These are phyloP conservation scores for Leguminivora glycinivorella DNA, from an alignment of 1,140 invertebrate species.

Conservation along the genomic window DNA sequence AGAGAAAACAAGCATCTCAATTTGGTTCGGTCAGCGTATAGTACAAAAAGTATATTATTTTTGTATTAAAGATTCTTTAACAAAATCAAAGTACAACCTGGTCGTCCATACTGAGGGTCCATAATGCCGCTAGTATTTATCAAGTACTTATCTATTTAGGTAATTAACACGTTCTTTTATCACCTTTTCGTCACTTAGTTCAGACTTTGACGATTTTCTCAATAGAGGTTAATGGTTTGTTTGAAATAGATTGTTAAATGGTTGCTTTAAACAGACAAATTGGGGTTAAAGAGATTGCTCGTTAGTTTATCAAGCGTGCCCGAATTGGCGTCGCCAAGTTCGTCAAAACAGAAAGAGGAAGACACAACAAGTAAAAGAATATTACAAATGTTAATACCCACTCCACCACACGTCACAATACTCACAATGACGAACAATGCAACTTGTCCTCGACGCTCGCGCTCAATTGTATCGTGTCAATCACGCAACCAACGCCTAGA, in stretches of 20 bases:
- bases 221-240: conserved; percentile 23
- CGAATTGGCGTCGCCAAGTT: conserved; percentile 33
- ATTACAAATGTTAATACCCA: not conserved
- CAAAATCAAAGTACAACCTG: too few relatives aligned
- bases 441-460: conserved; percentile 33
- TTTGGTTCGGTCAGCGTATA: too few relatives aligned
- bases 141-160: too few relatives aligned
- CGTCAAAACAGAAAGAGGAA: conserved; percentile 36
- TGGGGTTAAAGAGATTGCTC: conserved; percentile 39
- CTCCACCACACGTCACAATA: not conserved
- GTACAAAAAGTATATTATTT: too few relatives aligned
- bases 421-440: conserved; percentile 15
- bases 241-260: conserved; percentile 32
- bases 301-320: conserved; percentile 25
- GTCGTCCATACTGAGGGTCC: too few relatives aligned
- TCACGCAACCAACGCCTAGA: conserved; percentile 49
- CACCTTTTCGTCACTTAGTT: not conserved
- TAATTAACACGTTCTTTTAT: too few relatives aligned
- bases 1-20: too few relatives aligned
- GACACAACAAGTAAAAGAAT: conserved; percentile 35
- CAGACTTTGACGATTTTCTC: conserved; percentile 38
- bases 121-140: too few relatives aligned
- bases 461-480: conserved; percentile 47
- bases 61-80: too few relatives aligned
- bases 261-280: conserved; percentile 32